phyloP scores from a whole-genome alignment of 2,888 invertebrate species.

The Dorcus hopei region DNA sequence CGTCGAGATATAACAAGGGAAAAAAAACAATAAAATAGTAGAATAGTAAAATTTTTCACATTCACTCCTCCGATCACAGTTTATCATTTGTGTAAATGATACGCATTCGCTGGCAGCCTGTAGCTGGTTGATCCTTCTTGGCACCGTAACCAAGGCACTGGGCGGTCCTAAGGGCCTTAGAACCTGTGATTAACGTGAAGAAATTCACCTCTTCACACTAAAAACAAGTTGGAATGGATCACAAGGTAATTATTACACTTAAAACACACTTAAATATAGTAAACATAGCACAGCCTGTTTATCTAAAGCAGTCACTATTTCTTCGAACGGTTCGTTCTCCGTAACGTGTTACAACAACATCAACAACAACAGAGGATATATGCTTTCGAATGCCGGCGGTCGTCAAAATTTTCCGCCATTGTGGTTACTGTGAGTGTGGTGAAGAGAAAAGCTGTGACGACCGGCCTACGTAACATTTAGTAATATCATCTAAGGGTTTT shows the following conservation, averaged over 20 bases:
- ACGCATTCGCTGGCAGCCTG: constrained; percentile 40
- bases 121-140: constrained; percentile 47
- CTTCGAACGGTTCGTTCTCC: neutral
- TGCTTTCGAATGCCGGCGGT: neutral
- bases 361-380: too few relatives aligned
- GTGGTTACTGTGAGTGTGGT: neutral
- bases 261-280: constrained; percentile 25
- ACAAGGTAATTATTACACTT: constrained; percentile 32
- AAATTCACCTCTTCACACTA: constrained; percentile 31
- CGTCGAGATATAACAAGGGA: constrained; percentile 14
- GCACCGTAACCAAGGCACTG: constrained; percentile 47
- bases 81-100: constrained; percentile 1
- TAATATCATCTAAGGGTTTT: constrained; percentile 9
- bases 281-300: constrained; percentile 25
- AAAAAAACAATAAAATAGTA: constrained; percentile 17
- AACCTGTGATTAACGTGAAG: constrained; percentile 34
- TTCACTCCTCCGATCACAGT: constrained; percentile 3
- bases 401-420: neutral
- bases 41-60: constrained; percentile 13
- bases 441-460: neutral
- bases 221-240: constrained; percentile 42
- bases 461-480: neutral
- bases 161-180: constrained; percentile 25
- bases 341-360: too few relatives aligned
- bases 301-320: constrained; percentile 17